Evolutionary conservation across 1,140 invertebrate genomes (phyloP).

Genomic region (Drosophila rufa): DNA sequence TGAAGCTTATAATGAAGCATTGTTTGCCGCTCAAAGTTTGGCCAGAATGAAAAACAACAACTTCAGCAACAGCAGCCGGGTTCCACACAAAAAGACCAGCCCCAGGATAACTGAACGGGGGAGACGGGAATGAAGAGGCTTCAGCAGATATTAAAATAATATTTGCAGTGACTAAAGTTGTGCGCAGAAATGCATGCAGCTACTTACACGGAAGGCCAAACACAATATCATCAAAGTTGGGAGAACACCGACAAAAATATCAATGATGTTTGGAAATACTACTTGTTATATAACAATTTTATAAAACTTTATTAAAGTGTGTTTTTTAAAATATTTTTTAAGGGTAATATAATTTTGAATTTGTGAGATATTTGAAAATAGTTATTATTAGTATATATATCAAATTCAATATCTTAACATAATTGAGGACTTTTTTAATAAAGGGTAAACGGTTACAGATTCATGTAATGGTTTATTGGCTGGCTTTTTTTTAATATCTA

Average conservation of each 20-base stretch:
- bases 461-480: too few species aligned
- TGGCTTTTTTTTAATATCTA: too few species aligned
- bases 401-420: too few species aligned
- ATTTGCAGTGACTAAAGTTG: slow-evolving; percentile 68
- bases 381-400: too few species aligned
- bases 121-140: slow-evolving; percentile 10
- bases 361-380: too few species aligned
- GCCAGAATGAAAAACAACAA: slow-evolving; percentile 67
- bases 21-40: slow-evolving; percentile 80
- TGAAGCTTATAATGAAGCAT: slow-evolving; percentile 78
- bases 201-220: slow-evolving; percentile 38
- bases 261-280: too few species aligned
- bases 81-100: slow-evolving; percentile 40
- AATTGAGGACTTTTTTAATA: too few species aligned
- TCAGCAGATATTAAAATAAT: slow-evolving; percentile 77
- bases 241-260: slow-evolving; percentile 3
- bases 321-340: background rate
- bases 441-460: too few species aligned
- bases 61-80: slow-evolving; percentile 33
- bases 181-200: slow-evolving; percentile 59
- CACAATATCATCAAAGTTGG: slow-evolving; percentile 10
- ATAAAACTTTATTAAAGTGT: background rate
- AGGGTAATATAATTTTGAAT: too few species aligned
- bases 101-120: slow-evolving; percentile 8
- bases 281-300: too few species aligned